A percentile compares a stretch with the other conserved stretches of the same genome.
phyloP scores from a whole-genome alignment of 1,140 invertebrate genomes.

The Sarcophaga bullata region DNA sequence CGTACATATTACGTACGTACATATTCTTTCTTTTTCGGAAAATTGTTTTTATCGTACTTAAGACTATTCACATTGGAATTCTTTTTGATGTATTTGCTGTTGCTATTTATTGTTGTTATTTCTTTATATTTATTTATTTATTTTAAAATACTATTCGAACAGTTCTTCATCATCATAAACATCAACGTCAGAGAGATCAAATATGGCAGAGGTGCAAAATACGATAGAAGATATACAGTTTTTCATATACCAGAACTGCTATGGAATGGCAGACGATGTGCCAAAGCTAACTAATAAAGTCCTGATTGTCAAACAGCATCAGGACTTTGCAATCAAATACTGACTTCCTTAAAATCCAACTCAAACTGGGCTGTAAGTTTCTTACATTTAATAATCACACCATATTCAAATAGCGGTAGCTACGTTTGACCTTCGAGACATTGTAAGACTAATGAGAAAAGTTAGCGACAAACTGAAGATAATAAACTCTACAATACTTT shows the following conservation, averaged over 20 bases:
- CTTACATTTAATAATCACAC: too few relatives aligned
- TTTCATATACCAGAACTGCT: neutral
- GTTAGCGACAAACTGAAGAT: too few relatives aligned
- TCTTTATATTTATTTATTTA: neutral
- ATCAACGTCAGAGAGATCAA: slow-evolving; percentile 23
- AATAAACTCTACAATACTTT: too few relatives aligned
- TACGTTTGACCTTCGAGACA: too few relatives aligned
- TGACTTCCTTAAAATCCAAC: too few relatives aligned
- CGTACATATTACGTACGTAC: neutral
- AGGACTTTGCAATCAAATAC: neutral
- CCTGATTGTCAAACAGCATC: too few relatives aligned
- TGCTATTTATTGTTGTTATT: too few relatives aligned
- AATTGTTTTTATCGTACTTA: neutral
- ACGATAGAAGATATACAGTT: neutral
- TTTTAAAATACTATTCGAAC: slow-evolving; percentile 10
- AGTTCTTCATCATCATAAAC: slow-evolving; percentile 17
- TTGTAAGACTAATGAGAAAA: too few relatives aligned
- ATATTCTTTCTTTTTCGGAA: too few relatives aligned
- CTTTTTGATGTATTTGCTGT: neutral
- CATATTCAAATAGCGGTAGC: too few relatives aligned
- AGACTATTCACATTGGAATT: slow-evolving; percentile 7
- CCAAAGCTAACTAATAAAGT: too few relatives aligned
- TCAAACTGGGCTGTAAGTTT: too few relatives aligned
- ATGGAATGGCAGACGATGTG: neutral
- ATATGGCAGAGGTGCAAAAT: slow-evolving; percentile 16